phyloP scores from a whole-genome alignment of 2,888 invertebrate species.

The Lumbricus terrestris region DNA sequence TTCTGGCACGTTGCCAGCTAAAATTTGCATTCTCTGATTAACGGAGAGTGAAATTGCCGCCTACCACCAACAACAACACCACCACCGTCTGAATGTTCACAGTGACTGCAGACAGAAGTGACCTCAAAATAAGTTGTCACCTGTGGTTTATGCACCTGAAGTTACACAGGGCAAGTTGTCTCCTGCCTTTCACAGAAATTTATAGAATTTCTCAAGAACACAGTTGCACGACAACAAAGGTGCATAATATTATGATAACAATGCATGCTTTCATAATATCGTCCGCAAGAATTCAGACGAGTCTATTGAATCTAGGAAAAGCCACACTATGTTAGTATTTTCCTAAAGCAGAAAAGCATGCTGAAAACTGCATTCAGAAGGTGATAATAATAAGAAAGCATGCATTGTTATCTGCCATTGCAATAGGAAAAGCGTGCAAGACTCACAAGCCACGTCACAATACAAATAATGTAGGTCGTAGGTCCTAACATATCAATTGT shows the following conservation, averaged over 20 bases:
- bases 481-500: background rate
- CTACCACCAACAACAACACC: no score
- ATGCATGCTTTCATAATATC: no score
- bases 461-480: background rate
- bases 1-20: background rate
- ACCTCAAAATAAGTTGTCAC: background rate
- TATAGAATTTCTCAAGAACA: background rate
- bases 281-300: background rate
- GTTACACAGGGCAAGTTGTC: background rate
- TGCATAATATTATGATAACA: no score
- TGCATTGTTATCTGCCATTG: background rate
- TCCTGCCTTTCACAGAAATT: background rate
- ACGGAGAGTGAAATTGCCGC: background rate
- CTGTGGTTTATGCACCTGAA: background rate
- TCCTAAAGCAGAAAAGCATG: background rate
- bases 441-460: background rate
- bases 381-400: background rate
- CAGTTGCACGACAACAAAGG: no score
- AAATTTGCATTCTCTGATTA: background rate
- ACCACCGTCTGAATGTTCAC: background rate
- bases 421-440: background rate
- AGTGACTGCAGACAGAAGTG: background rate
- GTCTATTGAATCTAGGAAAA: background rate
- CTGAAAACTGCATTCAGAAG: background rate
- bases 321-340: background rate